Conservation (phyloP, 2,113 vertebrate species). For the Bujurquina vittata region DNA sequence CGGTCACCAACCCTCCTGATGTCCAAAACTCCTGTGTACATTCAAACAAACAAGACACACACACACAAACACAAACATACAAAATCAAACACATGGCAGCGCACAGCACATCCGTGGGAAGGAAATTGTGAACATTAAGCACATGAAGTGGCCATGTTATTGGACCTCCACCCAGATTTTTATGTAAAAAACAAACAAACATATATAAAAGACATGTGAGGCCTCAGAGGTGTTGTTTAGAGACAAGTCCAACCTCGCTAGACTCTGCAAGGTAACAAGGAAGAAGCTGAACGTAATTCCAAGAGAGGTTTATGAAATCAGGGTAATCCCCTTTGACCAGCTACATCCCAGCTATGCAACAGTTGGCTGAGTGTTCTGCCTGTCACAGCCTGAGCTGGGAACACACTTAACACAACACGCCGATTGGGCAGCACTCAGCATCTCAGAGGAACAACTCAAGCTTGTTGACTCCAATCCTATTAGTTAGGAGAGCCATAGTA, state of each 20-base stretch:
- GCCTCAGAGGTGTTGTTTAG: neutral
- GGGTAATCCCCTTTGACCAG: constrained; percentile 75
- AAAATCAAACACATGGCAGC: constrained; percentile 79
- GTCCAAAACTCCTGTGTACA: constrained; percentile 85
- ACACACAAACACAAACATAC: constrained; percentile 76
- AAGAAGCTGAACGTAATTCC: constrained; percentile 65
- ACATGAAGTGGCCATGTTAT: constrained; percentile 40
- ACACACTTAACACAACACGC: constrained; percentile 38
- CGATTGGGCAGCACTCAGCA: constrained; percentile 54
- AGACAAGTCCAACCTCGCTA: neutral
- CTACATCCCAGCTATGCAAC: constrained; percentile 64
- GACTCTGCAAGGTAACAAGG: constrained; percentile 37
- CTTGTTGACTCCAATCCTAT: constrained; percentile 80
- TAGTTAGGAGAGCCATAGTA: constrained; percentile 71
- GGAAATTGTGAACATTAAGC: constrained; percentile 69
- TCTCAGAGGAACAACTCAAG: constrained; percentile 69
- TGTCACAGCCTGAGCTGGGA: constrained; percentile 49
- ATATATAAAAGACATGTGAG: neutral
- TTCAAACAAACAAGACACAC: constrained; percentile 78
- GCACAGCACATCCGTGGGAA: constrained; percentile 65
- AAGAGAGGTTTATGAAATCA: constrained; percentile 73
- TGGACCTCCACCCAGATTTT: neutral
- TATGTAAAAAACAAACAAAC: neutral
- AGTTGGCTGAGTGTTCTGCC: constrained; percentile 67
- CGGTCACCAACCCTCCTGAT: constrained; percentile 82